Conservation (phyloP, 2,888 invertebrate genomes). For the Cylindroiulus punctatus region DNA sequence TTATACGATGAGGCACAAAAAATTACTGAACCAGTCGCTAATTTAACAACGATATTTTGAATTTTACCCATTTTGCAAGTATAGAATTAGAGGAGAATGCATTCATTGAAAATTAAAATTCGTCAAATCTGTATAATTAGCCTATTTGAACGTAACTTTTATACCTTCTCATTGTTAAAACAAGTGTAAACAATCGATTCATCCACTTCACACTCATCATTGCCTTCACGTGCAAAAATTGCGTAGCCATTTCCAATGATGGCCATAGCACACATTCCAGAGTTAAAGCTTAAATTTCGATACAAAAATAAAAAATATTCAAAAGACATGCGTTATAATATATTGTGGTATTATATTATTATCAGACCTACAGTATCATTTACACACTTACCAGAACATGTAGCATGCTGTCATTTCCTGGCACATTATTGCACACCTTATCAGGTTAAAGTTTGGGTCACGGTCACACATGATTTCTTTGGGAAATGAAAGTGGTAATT, state of each 20-base stretch:
- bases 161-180: background rate
- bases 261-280: background rate
- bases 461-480: background rate
- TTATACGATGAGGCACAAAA: no score
- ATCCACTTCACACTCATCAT: background rate
- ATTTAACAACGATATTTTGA: no score
- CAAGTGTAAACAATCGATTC: background rate
- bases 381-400: constrained; percentile 11
- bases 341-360: no score
- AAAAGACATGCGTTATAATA: background rate
- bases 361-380: background rate
- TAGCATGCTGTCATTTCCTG: background rate
- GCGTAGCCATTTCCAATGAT: background rate
- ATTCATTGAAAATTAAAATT: no score
- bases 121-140: background rate
- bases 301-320: background rate
- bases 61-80: no score
- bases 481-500: background rate
- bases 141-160: background rate
- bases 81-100: no score
- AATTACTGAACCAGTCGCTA: no score
- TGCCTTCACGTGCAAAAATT: background rate
- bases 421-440: background rate
- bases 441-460: background rate
- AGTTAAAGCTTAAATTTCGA: background rate